Base-by-base conservation (phyloP, 2,888 invertebrate species). In the Idaea aversata region DNA sequence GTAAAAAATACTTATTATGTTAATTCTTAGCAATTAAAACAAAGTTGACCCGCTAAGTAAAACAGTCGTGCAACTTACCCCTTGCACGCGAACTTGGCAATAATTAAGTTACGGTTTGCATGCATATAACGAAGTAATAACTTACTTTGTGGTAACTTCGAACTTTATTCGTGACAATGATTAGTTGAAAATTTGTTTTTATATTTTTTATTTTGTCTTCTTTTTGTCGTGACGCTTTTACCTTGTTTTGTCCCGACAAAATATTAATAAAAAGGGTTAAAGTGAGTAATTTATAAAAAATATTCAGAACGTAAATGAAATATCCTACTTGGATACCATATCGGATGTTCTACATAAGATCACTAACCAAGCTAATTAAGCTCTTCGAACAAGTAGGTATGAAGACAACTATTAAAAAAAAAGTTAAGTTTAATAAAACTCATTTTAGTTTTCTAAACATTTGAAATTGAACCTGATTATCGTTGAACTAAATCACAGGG, bases 401-500 rank as follows among this genome's bases (percentile, higher is more conserved):
- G 25, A 25, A 1, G 25, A 1, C 25, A 25, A 25, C 25, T n/a
- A n/a, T n/a, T n/a, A n/a, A n/a, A n/a, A n/a, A n/a, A n/a, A n/a
- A n/a, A n/a, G n/a, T n/a, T n/a, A n/a, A n/a, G n/a, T n/a, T n/a
- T n/a, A n/a, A n/a, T n/a, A n/a, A n/a, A 25, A 25, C 25, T 3
- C 25, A 25, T 25, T 25, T 25, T 25, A 36, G 10, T 47, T 47
- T 0, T 13, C 47, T 47, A 47, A 36, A 47, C 10, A 10, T 47
- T 13, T 47, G 47, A 47, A 36, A 47, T 47, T 10, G 47, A 47
- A 47, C 5, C 47, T 10, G 47, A 47, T 47, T 10, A 75, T 70
- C 83, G 78, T 80, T 80, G 81, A 82, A 81, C 84, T 85, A 87
- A 90, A 88, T 88, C 87, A 88, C 83, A 77, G 82, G 81, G 78